These are phyloP conservation scores for Otolemur garnettii DNA, from an alignment of 2,113 vertebrate genomes.

Conservation along the genomic window DNA sequence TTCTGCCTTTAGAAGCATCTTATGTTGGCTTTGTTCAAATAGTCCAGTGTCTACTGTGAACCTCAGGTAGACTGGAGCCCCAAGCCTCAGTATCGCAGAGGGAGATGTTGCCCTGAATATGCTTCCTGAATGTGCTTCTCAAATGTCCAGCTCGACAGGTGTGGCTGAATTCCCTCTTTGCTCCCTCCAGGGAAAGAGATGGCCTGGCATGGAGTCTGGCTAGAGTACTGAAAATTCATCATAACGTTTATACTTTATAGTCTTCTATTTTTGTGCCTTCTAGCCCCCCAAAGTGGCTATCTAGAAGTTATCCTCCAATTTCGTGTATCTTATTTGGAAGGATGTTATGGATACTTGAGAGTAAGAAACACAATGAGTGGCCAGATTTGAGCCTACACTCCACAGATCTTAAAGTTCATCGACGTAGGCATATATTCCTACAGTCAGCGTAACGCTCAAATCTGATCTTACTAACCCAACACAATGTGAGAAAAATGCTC, in stretches of 20 bases:
- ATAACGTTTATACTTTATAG: not conserved
- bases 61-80: not conserved
- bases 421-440: not conserved
- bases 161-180: no score
- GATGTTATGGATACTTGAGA: not conserved
- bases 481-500: not conserved
- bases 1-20: not conserved
- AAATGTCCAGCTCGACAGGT: fast-evolving
- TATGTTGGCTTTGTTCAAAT: not conserved
- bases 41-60: not conserved
- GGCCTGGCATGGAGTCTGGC: not conserved
- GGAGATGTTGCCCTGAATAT: fast-evolving
- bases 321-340: not conserved
- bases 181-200: not conserved
- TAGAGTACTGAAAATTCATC: not conserved
- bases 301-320: not conserved
- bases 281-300: not conserved
- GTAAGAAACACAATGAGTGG: not conserved
- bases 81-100: not conserved
- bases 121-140: fast-evolving
- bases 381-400: not conserved
- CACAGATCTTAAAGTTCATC: conserved; percentile 4
- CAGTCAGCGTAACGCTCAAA: not conserved
- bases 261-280: not conserved
- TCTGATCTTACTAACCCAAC: not conserved